phyloP scores from a whole-genome alignment of 2,797 vertebrate species.

The Macroramphosus scolopax region DNA sequence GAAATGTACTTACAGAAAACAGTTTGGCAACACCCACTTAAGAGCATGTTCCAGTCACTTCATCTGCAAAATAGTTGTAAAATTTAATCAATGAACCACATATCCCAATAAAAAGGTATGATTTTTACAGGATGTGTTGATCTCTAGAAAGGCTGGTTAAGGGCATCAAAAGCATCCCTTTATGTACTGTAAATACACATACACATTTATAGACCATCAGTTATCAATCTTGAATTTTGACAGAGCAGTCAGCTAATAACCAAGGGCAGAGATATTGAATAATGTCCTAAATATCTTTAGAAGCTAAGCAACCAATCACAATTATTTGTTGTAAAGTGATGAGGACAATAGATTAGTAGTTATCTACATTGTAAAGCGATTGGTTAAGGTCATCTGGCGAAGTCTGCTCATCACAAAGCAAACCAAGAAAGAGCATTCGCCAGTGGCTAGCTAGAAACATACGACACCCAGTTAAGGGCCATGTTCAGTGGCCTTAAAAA shows the following conservation, averaged over 20 bases:
- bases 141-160: not conserved
- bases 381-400: slow-evolving; percentile 10
- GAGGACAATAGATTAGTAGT: not conserved
- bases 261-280: not conserved
- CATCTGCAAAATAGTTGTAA: slow-evolving; percentile 59
- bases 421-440: slow-evolving; percentile 32
- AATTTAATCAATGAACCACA: no score
- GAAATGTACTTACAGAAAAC: slow-evolving; percentile 74
- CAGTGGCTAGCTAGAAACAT: slow-evolving; percentile 44
- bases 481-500: slow-evolving; percentile 1
- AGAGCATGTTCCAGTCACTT: slow-evolving; percentile 77
- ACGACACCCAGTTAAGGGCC: slow-evolving; percentile 54
- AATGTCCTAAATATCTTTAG: not conserved
- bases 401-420: slow-evolving; percentile 49
- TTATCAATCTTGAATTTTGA: not conserved
- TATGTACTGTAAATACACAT: not conserved
- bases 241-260: not conserved
- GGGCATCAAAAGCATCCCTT: not conserved
- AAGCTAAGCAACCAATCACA: not conserved
- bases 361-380: slow-evolving; percentile 5
- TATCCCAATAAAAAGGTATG: no score
- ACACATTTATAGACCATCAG: not conserved
- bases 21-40: slow-evolving; percentile 76
- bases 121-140: not conserved
- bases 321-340: not conserved